Evolutionary conservation across 2,113 vertebrate genomes (phyloP).

Genomic region (Calypte anna): DNA sequence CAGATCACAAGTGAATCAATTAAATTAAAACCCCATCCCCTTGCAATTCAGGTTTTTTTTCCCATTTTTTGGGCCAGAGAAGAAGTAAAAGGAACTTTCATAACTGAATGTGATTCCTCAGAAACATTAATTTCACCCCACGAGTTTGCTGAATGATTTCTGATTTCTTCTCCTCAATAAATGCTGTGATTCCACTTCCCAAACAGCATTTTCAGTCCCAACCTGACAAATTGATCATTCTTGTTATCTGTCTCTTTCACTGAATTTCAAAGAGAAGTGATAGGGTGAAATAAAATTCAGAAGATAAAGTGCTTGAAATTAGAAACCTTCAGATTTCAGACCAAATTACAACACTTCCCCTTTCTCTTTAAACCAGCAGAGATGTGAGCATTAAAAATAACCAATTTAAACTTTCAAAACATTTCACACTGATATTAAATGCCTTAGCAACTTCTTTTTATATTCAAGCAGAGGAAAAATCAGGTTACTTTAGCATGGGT

Average conservation of each 20-base stretch:
- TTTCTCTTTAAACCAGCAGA: neutral
- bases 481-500: neutral
- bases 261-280: constrained; percentile 5
- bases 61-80: neutral
- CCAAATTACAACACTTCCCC: neutral
- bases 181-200: neutral
- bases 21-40: neutral
- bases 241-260: neutral
- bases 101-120: too few species aligned
- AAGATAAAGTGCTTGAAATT: neutral
- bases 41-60: neutral
- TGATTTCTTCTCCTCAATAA: neutral
- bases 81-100: neutral
- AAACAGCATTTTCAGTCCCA: neutral
- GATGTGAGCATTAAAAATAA: neutral
- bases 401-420: neutral
- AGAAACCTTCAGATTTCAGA: neutral
- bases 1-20: neutral
- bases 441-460: neutral
- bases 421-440: neutral
- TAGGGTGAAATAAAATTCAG: neutral
- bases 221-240: constrained; percentile 2
- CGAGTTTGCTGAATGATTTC: neutral
- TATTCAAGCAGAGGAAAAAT: neutral
- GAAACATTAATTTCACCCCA: neutral